Evolutionary conservation across 2,888 invertebrate genomes (phyloP).

Genomic region (Ormyrus nitidulus): DNA sequence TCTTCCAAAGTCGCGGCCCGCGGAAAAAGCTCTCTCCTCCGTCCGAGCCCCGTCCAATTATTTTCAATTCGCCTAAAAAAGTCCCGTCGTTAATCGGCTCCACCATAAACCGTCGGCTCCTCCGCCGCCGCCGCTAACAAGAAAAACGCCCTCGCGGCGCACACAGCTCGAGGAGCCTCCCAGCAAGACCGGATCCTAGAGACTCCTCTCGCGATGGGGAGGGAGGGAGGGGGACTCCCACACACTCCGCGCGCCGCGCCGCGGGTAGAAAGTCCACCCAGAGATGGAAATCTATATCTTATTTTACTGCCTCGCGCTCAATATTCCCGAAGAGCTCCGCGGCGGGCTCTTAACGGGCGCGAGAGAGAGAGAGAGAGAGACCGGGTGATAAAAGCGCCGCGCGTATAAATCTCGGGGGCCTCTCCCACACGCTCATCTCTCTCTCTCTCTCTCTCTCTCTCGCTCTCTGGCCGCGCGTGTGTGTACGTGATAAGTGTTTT

Average conservation of each 20-base stretch:
- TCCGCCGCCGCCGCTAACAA: too few relatives aligned
- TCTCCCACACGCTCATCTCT: not conserved
- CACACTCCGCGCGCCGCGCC: conserved; percentile 64
- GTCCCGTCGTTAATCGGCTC: too few relatives aligned
- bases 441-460: too few relatives aligned
- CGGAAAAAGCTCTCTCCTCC: too few relatives aligned
- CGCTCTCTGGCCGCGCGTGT: too few relatives aligned
- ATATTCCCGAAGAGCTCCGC: conserved; percentile 52
- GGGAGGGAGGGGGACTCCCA: conserved; percentile 57
- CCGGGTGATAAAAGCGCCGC: conserved; percentile 64
- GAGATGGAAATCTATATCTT: conserved; percentile 76
- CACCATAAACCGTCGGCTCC: too few relatives aligned
- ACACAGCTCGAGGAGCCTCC: too few relatives aligned
- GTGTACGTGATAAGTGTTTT: conserved; percentile 48
- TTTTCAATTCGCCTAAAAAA: too few relatives aligned
- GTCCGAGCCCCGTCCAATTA: too few relatives aligned
- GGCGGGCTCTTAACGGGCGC: conserved; percentile 65
- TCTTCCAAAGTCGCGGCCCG: too few relatives aligned
- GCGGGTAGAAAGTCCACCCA: conserved; percentile 72
- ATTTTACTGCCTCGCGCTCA: conserved; percentile 72
- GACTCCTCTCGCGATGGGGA: not conserved
- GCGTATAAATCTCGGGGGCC: conserved; percentile 63
- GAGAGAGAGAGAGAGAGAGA: conserved; percentile 51
- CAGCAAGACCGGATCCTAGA: too few relatives aligned
- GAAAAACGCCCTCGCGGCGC: too few relatives aligned